Evolutionary conservation across 92 coral and sea anemone genomes (phyloP), one percentile per base, ranked within the genome.

Genomic region (Palythoa caribaeorum): DNA sequence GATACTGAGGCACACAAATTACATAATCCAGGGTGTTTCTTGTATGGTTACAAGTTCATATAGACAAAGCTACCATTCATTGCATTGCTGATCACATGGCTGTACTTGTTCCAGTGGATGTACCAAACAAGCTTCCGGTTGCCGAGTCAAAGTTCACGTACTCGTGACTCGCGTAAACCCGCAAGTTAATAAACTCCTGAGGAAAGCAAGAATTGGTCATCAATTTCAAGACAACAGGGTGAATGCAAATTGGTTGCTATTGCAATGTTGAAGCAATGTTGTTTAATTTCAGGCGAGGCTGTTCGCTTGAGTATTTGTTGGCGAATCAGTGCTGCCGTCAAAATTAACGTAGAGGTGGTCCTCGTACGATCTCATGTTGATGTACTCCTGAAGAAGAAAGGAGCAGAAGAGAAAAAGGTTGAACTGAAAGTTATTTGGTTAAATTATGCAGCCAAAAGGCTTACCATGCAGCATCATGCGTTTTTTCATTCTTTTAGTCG

Each of bases 311-410:
- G 86, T 81, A 60, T 81, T 50, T 81, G 86, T n/a, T 48, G 86
- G 75, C 60, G 86, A 38, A 35, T 81, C 86, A 40, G 79, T 86
- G 76, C 88, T 90, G 86, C 96, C 94, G 93, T 96, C 99, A 89
- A 96, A 96, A 88, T 95, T 96, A 83, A 95, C 92, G 99, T 96
- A 96, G 59, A 92, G 84, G 73, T 95, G 94, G 83, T 96, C 99
- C 20, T 96, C 99, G 81, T 96, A 96, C 63, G 89, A 90, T 86
- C 87, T 90, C 99, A 96, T 87, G 92, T 93, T 90, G 96, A 96
- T 79, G 92, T 90, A 95, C 83, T 96, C 99, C 99, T 96, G 88
- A 78, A 40, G 86, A 51, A 63, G 60, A 89, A 88, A 81, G 71
- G 90, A 93, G 93, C 78, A 90, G 87, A 86, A 83, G 84, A 83